Evolutionary conservation across 2,113 vertebrate species (phyloP).

Genomic region (chimpanzee (Pan troglodytes)): NHGRI_mPanTro3-v2.1_pri NC_072414.2:91671001-91671500

Average conservation of each 20-base stretch:
- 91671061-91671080: background rate
- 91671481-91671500: too few species aligned
- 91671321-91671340: background rate
- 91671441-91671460: background rate
- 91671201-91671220: background rate
- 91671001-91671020: background rate
- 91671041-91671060: background rate
- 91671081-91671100: background rate
- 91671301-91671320: background rate
- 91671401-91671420: background rate
- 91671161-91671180: background rate
- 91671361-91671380: background rate
- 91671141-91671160: background rate
- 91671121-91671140: background rate
- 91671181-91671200: too few species aligned
- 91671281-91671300: background rate
- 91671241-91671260: background rate
- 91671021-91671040: background rate
- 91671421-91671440: background rate
- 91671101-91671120: background rate
- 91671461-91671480: too few species aligned
- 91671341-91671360: background rate
- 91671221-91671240: background rate
- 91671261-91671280: background rate
- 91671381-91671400: background rate